Base-by-base conservation (phyloP, 2,888 invertebrate genomes). In the Capitulum mitella region DNA sequence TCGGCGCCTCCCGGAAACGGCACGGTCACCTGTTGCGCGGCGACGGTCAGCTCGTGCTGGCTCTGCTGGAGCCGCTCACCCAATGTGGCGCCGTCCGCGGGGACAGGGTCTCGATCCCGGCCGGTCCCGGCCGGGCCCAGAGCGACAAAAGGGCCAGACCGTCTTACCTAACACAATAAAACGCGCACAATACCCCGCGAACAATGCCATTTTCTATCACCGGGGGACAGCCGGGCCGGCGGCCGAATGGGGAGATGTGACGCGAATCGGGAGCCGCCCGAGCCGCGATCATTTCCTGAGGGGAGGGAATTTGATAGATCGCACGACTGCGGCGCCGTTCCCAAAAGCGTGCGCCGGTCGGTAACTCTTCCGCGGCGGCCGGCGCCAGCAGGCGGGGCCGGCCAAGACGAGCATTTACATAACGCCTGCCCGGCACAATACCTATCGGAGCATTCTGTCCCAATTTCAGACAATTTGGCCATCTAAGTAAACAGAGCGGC, bases 391-490 rank as follows among this genome's bases (percentile, higher is more conserved):
- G 64, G 64, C 19, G 29, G 12, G 29, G 22, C 26, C 29, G 29
- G 32, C 29, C 64, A 34, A 19, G 14, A 34, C 19, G 6, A 32
- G 22, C 37, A 70, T 70, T 70, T 70, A 40, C 70, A 70, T 70
- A 70, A 29, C 37, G 37, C 37, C 70, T 14, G 70, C 40, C 70
- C 37, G 70, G 10, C 40, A 70, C 37, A 70, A 70, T 70, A 40
- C 70, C 37, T 10, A 37, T 70, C 37, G 70, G 70, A 26, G 70
- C 40, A 70, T 70, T 70, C 70, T 70, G 70, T 70, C 70, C 70
- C 70, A 70, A 70, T 70, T 70, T 70, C 70, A 40, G 40, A 40
- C 70, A 37, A 70, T 70, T 70, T 70, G 70, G 70, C 40, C 70
- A 70, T 70, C 70, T 70, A 40, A 70, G 70, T 70, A 70, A 70